Evolutionary conservation across 2,888 invertebrate genomes (phyloP).

Genomic region (Erpobdella octoculata): DNA sequence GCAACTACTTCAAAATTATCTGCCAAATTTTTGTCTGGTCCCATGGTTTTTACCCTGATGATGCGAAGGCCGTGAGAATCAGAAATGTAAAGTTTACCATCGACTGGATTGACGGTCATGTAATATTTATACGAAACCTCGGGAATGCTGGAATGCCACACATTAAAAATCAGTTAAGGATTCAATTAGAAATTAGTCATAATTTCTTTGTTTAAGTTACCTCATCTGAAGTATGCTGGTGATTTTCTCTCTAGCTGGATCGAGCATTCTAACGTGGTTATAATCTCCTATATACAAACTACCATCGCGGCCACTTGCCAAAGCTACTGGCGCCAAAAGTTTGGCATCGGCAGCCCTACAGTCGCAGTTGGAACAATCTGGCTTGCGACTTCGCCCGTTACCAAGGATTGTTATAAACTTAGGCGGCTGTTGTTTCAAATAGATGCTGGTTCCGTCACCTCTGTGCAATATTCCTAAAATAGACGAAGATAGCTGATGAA

Average conservation of each 20-base stretch:
- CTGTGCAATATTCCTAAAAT: conserved; percentile 79
- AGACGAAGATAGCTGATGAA: too few relatives aligned
- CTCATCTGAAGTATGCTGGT: conserved; percentile 60
- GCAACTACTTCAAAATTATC: conserved; percentile 78
- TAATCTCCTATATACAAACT: conserved; percentile 93
- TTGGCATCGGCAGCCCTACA: conserved; percentile 56
- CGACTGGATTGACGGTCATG: conserved; percentile 87
- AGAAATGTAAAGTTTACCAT: conserved; percentile 88
- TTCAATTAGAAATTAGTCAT: neutral
- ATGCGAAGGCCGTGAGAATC: conserved; percentile 63
- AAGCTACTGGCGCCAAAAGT: conserved; percentile 81
- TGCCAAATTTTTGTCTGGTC: conserved; percentile 48
- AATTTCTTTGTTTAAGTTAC: conserved; percentile 32
- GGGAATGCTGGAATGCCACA: conserved; percentile 63
- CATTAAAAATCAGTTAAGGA: neutral
- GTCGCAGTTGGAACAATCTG: conserved; percentile 74
- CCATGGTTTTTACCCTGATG: conserved; percentile 50
- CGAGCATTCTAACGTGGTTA: conserved; percentile 61
- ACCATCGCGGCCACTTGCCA: conserved; percentile 90
- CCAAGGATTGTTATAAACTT: conserved; percentile 72
- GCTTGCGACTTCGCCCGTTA: conserved; percentile 65
- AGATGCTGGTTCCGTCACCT: conserved; percentile 88
- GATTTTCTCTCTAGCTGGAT: conserved; percentile 46
- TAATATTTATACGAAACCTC: conserved; percentile 95
- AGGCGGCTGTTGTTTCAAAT: conserved; percentile 79